phyloP scores from a whole-genome alignment of 2,113 vertebrate genomes.

The Triplophysa dalaica region DNA sequence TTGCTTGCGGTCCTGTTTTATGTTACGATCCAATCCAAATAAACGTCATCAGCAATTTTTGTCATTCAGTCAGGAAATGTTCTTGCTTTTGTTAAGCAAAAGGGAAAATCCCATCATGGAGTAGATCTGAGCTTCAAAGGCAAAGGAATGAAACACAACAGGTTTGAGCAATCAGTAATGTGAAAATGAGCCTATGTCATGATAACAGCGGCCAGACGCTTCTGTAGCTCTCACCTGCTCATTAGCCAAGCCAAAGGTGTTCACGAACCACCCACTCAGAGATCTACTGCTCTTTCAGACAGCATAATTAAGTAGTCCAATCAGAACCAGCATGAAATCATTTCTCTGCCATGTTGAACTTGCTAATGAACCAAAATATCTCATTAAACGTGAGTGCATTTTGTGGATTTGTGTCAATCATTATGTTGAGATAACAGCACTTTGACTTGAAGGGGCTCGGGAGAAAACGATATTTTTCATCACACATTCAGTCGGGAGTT shows the following conservation, averaged over 20 bases:
- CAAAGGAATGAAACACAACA: constrained; percentile 35
- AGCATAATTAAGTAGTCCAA: constrained; percentile 80
- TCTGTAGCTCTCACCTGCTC: constrained; percentile 76
- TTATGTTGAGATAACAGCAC: constrained; percentile 70
- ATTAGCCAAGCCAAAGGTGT: constrained; percentile 70
- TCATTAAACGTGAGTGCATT: constrained; percentile 73
- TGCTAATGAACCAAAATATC: constrained; percentile 80
- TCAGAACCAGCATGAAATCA: constrained; percentile 77
- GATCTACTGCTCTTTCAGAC: constrained; percentile 70
- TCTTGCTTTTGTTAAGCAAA: neutral
- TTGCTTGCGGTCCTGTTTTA: no score
- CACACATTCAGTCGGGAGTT: constrained; percentile 1
- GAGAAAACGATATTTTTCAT: constrained; percentile 37
- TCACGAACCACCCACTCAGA: constrained; percentile 66
- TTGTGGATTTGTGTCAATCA: constrained; percentile 72
- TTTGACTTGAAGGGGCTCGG: constrained; percentile 68
- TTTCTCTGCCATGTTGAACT: constrained; percentile 71
- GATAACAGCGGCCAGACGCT: constrained; percentile 63
- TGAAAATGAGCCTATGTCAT: constrained; percentile 36
- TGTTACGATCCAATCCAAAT: no score
- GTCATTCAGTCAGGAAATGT: neutral
- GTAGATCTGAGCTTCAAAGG: neutral
- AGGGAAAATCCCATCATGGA: neutral
- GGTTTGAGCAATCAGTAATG: constrained; percentile 26
- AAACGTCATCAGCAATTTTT: neutral